Evolutionary conservation across 2,888 invertebrate genomes (phyloP), one percentile per base, ranked within the genome.

Genomic region (Chymomyza fuscimana): DNA sequence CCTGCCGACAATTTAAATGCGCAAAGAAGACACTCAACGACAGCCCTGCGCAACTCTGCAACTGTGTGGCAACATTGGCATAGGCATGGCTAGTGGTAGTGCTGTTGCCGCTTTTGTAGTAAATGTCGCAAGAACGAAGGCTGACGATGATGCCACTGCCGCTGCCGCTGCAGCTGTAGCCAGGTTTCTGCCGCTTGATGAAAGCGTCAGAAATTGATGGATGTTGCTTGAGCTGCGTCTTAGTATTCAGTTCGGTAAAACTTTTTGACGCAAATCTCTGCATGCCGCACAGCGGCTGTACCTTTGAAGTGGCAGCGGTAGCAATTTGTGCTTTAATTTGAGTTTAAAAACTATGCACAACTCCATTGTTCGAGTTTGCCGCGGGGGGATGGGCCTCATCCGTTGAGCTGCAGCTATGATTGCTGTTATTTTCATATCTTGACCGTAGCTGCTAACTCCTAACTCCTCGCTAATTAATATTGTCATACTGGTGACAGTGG

Each of bases 191-290:
- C 65, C 79, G 80, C 82, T 87, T 90, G 90, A 90, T 88, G 90
- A 88, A 89, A 89, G 90, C 89, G 87, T 89, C 89, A 89, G 89
- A 89, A 89, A 87, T 90, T 90, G 90, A 90, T 90, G 90, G 90
- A 90, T 90, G 90, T 86, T 25, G 22, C 29, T 15, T 9, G 22
- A 19, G 25, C 58, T 32, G 15, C 5, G 19, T 36, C 32, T 32
- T 36, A 12, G 29, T 60, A n/a, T 60, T 60, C 12, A 12, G 60
- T n/a, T 32, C 29, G 60, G 60, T 32, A 60, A 60, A 60, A 60
- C 60, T 60, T 60, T 60, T 60, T 60, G 60, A 85, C 88, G 85
- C 86, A 86, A 84, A 87, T 86, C 84, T 87, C 79, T 87, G 58
- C 58, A 19, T 25, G 58, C 22, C 15, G 58, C 58, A 12, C 29